Evolutionary conservation across 2,888 invertebrate genomes (phyloP).

Genomic region (Seira ritae): DNA sequence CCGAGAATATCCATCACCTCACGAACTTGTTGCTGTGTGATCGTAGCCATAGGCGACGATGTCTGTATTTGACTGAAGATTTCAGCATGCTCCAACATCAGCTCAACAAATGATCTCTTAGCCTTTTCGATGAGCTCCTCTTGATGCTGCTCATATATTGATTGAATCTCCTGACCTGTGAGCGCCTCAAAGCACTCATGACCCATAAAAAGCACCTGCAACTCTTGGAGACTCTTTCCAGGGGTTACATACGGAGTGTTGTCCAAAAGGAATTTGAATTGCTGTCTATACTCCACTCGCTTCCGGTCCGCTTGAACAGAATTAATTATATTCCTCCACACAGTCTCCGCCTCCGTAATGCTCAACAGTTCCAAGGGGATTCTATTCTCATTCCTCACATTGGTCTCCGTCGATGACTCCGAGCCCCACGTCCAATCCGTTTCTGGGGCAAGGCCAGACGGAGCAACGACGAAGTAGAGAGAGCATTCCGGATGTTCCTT

Average conservation of each 20-base stretch:
- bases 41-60: constrained; percentile 90
- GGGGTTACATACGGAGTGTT: constrained; percentile 94
- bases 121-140: constrained; percentile 91
- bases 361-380: constrained; percentile 95
- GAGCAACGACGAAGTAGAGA: constrained; percentile 92
- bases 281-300: constrained; percentile 95
- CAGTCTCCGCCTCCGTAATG: constrained; percentile 92
- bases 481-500: constrained; percentile 95
- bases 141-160: constrained; percentile 96
- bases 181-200: constrained; percentile 79
- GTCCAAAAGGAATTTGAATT: constrained; percentile 93
- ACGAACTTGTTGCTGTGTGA: constrained; percentile 95
- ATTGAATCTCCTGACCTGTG: constrained; percentile 91
- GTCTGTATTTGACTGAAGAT: constrained; percentile 95
- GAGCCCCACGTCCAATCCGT: constrained; percentile 84
- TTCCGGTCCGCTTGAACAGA: constrained; percentile 94
- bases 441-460: constrained; percentile 75
- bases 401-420: constrained; percentile 79
- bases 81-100: constrained; percentile 93
- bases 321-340: constrained; percentile 93
- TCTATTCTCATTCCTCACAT: constrained; percentile 82
- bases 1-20: constrained; percentile 94
- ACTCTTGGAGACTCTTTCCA: constrained; percentile 72
- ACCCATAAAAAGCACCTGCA: constrained; percentile 72
- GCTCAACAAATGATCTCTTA: constrained; percentile 81